Evolutionary conservation across 2,113 vertebrate species (phyloP), one percentile per base, ranked within the genome.

Genomic region (Oceanodroma tethys): DNA sequence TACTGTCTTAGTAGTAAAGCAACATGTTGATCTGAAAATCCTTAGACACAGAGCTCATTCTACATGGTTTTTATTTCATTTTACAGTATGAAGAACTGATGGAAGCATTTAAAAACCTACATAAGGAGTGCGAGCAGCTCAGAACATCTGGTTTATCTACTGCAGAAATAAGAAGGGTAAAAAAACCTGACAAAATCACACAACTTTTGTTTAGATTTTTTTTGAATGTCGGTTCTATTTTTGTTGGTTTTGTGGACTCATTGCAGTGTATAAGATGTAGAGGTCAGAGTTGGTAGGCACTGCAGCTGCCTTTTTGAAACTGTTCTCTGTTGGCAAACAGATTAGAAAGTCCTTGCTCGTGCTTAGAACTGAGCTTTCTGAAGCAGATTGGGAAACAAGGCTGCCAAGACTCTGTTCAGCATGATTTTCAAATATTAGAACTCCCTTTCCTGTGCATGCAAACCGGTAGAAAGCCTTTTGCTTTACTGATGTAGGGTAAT

Each of bases 141-240:
- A 99, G 98, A 97, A 98, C 98, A 59, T 99, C 99, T 63, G 99
- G 99, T 73, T 99, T 99, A 95, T 99, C 99, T 91, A 99, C 99
- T 34, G 98, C 99, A 94, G 99, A 99, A 97, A 99, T 99, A 96
- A 98, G 99, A 98, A 98, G 98, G 99, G 99, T 99, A 98, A 98
- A 93, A 40, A 86, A 42, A 87, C 21, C 36, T 11, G 47, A 22
- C 25, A 82, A 83, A 67, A 73, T 16, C 1, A 1, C 27, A 13
- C 13, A 3, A 38, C 38, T 67, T 87, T 66, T 52, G 12, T 86
- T 56, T 42, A 62, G n/a, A 5, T 34, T 23, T 70, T 43, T 67
- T 47, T 55, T 56, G 10, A 29, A 13, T 19, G 38, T 58, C 38
- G 7, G 16, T 55, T 82, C 72, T 66, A 2, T 13, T 43, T 89